Conservation (phyloP, 2,113 vertebrate species). For the Rhinoptilus africanus region DNA sequence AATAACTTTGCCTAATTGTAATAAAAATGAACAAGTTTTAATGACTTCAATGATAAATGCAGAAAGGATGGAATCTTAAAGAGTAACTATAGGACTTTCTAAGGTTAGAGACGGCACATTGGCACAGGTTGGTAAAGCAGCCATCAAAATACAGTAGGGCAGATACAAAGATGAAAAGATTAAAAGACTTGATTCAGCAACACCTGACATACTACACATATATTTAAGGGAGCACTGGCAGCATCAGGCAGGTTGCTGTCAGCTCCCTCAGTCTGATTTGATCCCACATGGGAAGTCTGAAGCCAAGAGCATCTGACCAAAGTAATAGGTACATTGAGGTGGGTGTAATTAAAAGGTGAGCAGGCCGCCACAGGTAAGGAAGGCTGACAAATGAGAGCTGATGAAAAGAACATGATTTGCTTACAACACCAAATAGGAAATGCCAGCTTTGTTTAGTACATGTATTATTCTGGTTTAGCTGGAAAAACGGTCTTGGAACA, state of each 20-base stretch:
- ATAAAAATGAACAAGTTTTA: neutral
- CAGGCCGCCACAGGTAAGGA: neutral
- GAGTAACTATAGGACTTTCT: neutral
- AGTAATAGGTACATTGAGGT: neutral
- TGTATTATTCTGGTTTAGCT: conserved; percentile 3
- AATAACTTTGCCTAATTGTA: neutral
- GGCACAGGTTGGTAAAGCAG: neutral
- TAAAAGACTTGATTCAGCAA: neutral
- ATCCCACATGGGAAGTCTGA: neutral
- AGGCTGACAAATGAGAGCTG: neutral
- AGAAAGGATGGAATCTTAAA: neutral
- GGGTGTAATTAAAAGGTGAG: neutral
- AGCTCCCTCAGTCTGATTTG: neutral
- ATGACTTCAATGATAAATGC: neutral
- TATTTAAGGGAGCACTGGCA: neutral
- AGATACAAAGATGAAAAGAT: neutral
- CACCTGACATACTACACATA: neutral
- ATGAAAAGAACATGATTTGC: neutral
- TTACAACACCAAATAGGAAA: neutral
- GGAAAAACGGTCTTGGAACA: conserved; percentile 5
- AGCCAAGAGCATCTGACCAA: neutral
- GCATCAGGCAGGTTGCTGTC: neutral
- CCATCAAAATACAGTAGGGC: neutral
- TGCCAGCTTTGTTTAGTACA: neutral
- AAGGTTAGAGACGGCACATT: neutral